Conservation (phyloP, 2,888 invertebrate genomes). For the Synergus itoensis region DNA sequence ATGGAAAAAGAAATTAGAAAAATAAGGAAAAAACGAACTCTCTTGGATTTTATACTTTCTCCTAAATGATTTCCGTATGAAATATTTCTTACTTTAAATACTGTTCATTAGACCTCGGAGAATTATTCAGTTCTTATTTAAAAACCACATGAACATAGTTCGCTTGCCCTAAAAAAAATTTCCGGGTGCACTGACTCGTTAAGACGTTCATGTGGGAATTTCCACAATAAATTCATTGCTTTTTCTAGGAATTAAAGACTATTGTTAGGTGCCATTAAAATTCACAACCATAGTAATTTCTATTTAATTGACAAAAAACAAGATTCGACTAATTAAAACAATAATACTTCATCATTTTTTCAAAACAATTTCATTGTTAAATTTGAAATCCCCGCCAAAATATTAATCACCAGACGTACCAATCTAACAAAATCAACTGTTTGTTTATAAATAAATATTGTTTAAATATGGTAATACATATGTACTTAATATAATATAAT, state of each 20-base stretch:
- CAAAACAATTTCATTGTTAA: not conserved
- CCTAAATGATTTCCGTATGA: slow-evolving; percentile 67
- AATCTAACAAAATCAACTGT: not conserved
- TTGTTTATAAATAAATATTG: not conserved
- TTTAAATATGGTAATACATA: not conserved
- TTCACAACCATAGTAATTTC: not conserved
- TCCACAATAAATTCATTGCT: slow-evolving; percentile 27
- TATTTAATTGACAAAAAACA: not conserved
- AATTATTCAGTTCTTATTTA: slow-evolving; percentile 52
- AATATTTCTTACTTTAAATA: slow-evolving; percentile 45
- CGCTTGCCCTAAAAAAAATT: slow-evolving; percentile 38
- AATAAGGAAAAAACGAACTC: no score
- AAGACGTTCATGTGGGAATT: slow-evolving; percentile 17
- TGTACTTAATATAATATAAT: no score
- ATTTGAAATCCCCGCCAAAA: not conserved
- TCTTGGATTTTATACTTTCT: slow-evolving; percentile 69
- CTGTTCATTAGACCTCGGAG: slow-evolving; percentile 43
- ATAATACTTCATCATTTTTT: not conserved
- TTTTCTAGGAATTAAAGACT: not conserved
- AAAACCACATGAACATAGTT: slow-evolving; percentile 23
- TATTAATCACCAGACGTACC: not conserved
- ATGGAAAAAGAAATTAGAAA: not conserved
- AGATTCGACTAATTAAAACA: not conserved
- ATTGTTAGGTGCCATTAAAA: slow-evolving; percentile 23
- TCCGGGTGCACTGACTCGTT: slow-evolving; percentile 54